phyloP scores from a whole-genome alignment of 2,888 invertebrate genomes.

The Artemia sinica region DNA sequence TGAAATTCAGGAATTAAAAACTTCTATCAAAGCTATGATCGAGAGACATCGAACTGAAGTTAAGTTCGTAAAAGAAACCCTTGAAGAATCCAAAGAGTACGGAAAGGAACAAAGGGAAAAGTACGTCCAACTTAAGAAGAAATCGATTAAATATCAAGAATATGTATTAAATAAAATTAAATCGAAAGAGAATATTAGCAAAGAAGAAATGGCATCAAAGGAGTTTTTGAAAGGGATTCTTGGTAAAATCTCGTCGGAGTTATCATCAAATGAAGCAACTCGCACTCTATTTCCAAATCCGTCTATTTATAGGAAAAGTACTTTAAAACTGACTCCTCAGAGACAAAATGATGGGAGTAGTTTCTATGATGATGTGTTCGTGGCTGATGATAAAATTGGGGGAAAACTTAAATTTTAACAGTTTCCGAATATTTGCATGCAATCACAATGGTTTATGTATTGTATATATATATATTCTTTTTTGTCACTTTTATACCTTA shows the following conservation, averaged over 20 bases:
- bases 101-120: constrained; percentile 10
- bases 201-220: neutral
- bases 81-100: neutral
- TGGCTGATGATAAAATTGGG: neutral
- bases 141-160: constrained; percentile 1
- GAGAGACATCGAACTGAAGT: neutral
- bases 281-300: neutral
- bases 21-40: neutral
- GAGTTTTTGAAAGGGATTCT: neutral
- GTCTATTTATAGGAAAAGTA: neutral
- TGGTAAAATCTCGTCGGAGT: neutral
- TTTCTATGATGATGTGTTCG: neutral
- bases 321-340: neutral
- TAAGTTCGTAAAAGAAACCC: neutral
- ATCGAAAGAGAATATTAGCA: neutral
- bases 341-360: neutral
- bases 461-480: no score
- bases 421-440: no score
- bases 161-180: neutral
- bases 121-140: neutral
- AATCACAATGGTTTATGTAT: no score
- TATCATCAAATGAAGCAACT: neutral
- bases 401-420: no score
- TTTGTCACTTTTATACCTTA: no score
- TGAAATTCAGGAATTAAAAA: neutral